Base-by-base conservation (phyloP, 1,140 invertebrate genomes). In the Camponotus floridanus region DNA sequence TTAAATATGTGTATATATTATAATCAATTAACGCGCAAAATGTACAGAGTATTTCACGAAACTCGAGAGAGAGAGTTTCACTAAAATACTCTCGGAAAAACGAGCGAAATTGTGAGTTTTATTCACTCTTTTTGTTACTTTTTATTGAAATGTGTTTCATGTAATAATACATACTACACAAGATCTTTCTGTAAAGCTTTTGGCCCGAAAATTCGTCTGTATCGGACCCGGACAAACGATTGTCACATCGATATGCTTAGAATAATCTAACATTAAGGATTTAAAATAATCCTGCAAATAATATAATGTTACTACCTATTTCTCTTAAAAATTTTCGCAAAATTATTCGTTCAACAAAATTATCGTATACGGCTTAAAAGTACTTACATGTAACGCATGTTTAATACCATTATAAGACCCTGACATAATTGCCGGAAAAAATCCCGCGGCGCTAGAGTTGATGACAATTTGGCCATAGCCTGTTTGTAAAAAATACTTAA, bases 371-470 rank as follows among this genome's bases (percentile, higher is more conserved):
- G n/a, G n/a, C n/a, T 0, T 8, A 42, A 39, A 5, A 36, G 33
- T 61, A 83, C 85, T 91, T 95, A 98, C 98, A 91, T 98, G 97
- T 61, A 99, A 91, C 0, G 98, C 98, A 94, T 97, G 97, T 94
- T 99, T 99, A 1, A 97, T 95, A 9, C 95, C 98, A 73, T 96
- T 97, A 92, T 99, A 99, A 0, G 97, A 96, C 26, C 95, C 97
- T 6, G 98, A 98, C 93, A 95, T 97, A 61, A 98, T 97, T 13
- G 96, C 96, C 11, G 96, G 96, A 59, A 96, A 89, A 80, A 98
- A 94, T 15, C 97, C 98, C 59, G 97, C 97, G 21, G 97, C 85
- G 92, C 97, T 98, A 0, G 97, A 97, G 8, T 96, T 97, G 13
- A 97, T 96, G 1, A 96, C 98, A 74, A 98, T 92, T 83, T 98